Percentiles rank a stretch among this genome's conserved stretches.
These are phyloP conservation scores for Nycticorax nycticorax DNA, from an alignment of 2,113 vertebrate species.

Conservation along the genomic window DNA sequence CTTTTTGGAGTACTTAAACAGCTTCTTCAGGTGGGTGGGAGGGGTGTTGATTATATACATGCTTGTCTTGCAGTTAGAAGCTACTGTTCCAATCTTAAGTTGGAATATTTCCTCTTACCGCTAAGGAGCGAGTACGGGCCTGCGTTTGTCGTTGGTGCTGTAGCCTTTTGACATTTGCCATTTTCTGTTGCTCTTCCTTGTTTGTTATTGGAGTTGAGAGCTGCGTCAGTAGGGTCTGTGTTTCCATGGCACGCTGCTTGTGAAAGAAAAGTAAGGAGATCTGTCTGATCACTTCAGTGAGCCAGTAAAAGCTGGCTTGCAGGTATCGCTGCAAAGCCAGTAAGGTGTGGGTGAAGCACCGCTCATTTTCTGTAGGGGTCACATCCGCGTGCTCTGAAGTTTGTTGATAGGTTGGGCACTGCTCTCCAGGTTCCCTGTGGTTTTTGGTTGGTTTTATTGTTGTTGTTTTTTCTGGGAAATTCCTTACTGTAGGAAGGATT, in stretches of 20 bases:
- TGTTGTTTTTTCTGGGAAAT: neutral
- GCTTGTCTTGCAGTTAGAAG: neutral
- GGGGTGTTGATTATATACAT: neutral
- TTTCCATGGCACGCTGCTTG: accelerated
- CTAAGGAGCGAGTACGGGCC: neutral
- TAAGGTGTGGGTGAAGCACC: neutral
- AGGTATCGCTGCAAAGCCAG: neutral
- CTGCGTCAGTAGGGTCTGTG: neutral
- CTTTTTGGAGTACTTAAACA: neutral
- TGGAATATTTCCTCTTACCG: neutral
- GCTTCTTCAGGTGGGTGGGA: neutral
- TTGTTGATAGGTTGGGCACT: neutral
- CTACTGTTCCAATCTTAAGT: neutral
- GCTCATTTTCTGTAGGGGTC: neutral
- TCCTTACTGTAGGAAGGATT: neutral
- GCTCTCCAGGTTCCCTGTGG: neutral
- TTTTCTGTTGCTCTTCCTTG: neutral
- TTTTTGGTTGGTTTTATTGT: neutral
- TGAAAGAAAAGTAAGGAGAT: neutral
- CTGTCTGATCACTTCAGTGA: neutral
- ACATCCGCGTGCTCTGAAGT: neutral
- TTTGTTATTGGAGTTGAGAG: neutral
- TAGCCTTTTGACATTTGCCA: neutral
- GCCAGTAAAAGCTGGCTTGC: neutral
- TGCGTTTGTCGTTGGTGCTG: neutral